Evolutionary conservation across 2,113 vertebrate genomes (phyloP).

Genomic region (Odocoileus virginianus): DNA sequence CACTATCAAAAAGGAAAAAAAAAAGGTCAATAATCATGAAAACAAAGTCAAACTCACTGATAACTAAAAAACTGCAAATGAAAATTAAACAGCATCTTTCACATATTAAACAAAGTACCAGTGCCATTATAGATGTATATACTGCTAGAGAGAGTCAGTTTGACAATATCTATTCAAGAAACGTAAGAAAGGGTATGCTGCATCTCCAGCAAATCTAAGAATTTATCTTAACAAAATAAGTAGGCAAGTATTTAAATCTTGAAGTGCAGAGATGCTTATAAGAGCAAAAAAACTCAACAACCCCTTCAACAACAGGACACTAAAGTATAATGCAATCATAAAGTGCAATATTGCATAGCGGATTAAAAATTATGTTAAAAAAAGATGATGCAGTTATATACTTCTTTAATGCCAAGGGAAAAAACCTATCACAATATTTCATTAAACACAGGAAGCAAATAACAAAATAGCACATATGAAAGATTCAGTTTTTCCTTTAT

Average conservation of each 20-base stretch:
- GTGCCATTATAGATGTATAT: neutral
- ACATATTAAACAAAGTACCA: neutral
- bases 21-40: neutral
- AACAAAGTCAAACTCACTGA: neutral
- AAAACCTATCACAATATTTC: neutral
- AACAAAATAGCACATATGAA: neutral
- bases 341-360: neutral
- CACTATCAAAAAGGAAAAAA: neutral
- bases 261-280: neutral
- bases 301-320: neutral
- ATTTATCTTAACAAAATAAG: conserved; percentile 35
- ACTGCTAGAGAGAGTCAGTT: neutral
- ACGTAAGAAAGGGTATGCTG: neutral
- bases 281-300: neutral
- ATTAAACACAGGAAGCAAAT: neutral
- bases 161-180: neutral
- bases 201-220: neutral
- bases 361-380: conserved; percentile 1
- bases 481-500: conserved; percentile 10
- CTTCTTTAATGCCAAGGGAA: neutral
- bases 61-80: neutral
- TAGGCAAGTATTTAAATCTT: neutral
- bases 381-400: neutral
- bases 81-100: neutral
- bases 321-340: neutral